Evolutionary conservation across 2,888 invertebrate species (phyloP).

Genomic region (Leistus spinibarbis): DNA sequence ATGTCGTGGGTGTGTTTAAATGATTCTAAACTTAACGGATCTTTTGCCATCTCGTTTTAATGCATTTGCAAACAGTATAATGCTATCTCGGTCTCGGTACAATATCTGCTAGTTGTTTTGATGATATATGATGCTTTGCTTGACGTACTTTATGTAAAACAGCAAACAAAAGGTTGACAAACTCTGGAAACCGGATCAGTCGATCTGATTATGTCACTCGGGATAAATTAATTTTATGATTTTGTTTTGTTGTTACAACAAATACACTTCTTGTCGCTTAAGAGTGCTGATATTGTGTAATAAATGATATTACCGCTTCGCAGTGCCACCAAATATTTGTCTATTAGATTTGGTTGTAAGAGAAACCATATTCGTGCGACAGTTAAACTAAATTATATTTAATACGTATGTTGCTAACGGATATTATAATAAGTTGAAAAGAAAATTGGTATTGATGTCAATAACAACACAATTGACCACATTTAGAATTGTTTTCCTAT

Average conservation of each 20-base stretch:
- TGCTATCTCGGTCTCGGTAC: neutral
- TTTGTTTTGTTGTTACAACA: no score
- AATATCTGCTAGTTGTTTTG: neutral
- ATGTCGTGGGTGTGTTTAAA: neutral
- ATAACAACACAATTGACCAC: neutral
- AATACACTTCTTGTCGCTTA: no score
- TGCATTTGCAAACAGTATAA: neutral
- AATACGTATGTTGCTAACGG: neutral
- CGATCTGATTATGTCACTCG: slow-evolving; percentile 12
- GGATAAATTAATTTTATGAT: slow-evolving; percentile 20
- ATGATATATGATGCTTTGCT: neutral
- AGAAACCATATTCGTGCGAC: no score
- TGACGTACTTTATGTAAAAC: neutral
- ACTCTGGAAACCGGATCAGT: slow-evolving; percentile 15
- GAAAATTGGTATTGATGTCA: neutral
- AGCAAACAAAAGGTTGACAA: slow-evolving; percentile 20
- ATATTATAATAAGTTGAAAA: no score
- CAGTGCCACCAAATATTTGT: no score
- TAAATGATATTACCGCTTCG: no score
- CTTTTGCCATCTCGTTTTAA: slow-evolving; percentile 14
- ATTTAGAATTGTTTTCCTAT: neutral
- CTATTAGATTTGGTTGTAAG: no score
- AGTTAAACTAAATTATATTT: no score
- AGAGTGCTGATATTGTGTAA: no score
- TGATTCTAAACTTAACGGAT: slow-evolving; percentile 18